Base-by-base conservation (phyloP, 1,140 invertebrate species). In the Tetraneura akinire region DNA sequence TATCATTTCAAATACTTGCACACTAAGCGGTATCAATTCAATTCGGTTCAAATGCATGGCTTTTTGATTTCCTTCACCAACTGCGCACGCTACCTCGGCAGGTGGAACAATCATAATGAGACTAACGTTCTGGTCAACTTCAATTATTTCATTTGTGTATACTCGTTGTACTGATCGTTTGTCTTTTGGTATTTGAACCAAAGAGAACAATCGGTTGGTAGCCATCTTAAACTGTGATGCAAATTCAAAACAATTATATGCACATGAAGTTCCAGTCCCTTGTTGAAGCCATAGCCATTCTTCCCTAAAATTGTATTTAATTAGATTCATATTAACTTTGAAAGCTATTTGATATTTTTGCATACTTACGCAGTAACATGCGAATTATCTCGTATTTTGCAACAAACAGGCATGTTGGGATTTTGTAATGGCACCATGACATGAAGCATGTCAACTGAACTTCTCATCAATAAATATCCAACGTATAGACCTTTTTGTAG, bases 401-500 rank as follows among this genome's bases (percentile, higher is more conserved):
- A 92, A 86, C 96, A 93, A 3, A 96, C 97, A 82, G 98, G 88
- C 81, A 97, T 92, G 86, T 97, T 98, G 13, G 97, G 97, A 0
- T 92, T 91, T 84, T 94, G 93, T 47, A 92, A 88, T 0, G 95
- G 93, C 21, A 98, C 96, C 2, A 98, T 90, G n/a, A 98, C 91
- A 84, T 96, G 91, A 49, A 98, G 94, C 5, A 94, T 90, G 86
- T 98, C 96, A 70, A 98, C 93, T 9, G 95, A 96, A 83, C 94
- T 97, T 83, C 96, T 94, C 88, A 98, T 91, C 85, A 98, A 98
- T 60, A 98, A 87, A 86, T 98, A 99, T 23, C 96, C 95, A 80
- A 98, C 87, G 86, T 99, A 98, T 9, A 99, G 87, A 0, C 97
- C 97, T 70, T 91, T 91, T 0, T 90, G 88, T 23, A 98, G 85